Conservation (phyloP, 2,888 invertebrate genomes). For the Watsonalla binaria region DNA sequence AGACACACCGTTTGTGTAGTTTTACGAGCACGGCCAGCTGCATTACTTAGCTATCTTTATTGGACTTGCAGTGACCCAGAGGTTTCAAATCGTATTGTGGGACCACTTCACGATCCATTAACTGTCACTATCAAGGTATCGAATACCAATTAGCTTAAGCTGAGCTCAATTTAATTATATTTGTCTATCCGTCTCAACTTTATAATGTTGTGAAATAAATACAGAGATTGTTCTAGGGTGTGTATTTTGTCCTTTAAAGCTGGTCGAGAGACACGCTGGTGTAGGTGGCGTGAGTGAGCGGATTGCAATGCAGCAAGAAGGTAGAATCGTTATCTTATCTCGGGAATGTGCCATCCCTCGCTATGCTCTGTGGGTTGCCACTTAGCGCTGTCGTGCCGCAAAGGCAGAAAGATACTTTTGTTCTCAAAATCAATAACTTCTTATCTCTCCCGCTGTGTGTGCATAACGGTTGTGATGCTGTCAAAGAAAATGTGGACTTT, state of each 20-base stretch:
- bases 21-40: constrained; percentile 70
- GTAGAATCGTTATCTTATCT: constrained; percentile 60
- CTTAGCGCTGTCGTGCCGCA: constrained; percentile 59
- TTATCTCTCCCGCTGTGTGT: constrained; percentile 56
- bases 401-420: constrained; percentile 52
- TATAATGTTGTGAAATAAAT: no score
- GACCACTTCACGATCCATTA: neutral
- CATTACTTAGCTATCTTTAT: constrained; percentile 61
- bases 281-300: constrained; percentile 47
- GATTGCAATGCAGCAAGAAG: constrained; percentile 55
- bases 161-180: neutral
- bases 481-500: constrained; percentile 38
- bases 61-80: constrained; percentile 60
- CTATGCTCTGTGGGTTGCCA: constrained; percentile 52
- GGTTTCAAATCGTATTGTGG: constrained; percentile 22
- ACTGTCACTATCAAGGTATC: neutral
- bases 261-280: neutral
- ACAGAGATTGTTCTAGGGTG: no score
- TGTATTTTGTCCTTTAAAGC: neutral
- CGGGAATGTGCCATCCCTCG: constrained; percentile 67
- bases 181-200: neutral
- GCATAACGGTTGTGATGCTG: constrained; percentile 48
- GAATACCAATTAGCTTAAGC: neutral
- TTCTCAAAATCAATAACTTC: constrained; percentile 59
- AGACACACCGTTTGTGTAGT: constrained; percentile 60